Evolutionary conservation across 2,113 vertebrate genomes (phyloP), one percentile per base, ranked within the genome.

Genomic region (Myotis davidii): DNA sequence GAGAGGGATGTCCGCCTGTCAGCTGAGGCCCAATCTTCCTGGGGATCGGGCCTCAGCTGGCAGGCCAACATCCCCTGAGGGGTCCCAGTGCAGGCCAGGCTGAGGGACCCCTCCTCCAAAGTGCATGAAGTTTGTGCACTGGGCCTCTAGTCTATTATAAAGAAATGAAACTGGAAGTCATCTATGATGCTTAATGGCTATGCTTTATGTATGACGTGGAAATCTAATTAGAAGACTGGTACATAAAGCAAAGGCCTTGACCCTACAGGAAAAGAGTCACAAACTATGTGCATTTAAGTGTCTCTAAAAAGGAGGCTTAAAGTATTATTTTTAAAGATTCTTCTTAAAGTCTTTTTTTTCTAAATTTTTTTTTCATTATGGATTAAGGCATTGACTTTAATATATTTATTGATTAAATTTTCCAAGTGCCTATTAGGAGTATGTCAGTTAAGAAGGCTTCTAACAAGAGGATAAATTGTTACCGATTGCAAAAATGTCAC

Each of bases 401-500:
- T 73, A 37, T 54, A 59, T 90, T 95, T 89, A 45, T 86, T 54
- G 94, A 64, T 86, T 67, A 64, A 94, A 65, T 18, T 42, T 18
- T 7, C 27, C 21, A 94, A 74, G 59, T 93, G 14, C 11, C 32
- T 78, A 7, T 84, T 59, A 78, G 74, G 52, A 76, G 50, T 88
- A 48, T 61, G 14, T 91, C 27, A 85, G 23, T 14, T 29, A 81
- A 45, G 69, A 92, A 59, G 18, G 4, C 3, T 93, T 94, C 52
- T 88, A 50, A 48, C 3, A 73, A 1, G 34, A 85, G 13, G 29
- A 54, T 67, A 77, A 73, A 48, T 79, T 9, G 1, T 29, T 56
- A 17, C 4, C 25, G 91, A 39, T 25, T 54, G 10, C n/a, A 83
- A 45, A 64, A 45, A 21, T 64, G 25, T 76, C 29, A 9, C 27